These are phyloP conservation scores for Heliconius eleuchia DNA, from an alignment of 1,140 invertebrate genomes.

Conservation along the genomic window DNA sequence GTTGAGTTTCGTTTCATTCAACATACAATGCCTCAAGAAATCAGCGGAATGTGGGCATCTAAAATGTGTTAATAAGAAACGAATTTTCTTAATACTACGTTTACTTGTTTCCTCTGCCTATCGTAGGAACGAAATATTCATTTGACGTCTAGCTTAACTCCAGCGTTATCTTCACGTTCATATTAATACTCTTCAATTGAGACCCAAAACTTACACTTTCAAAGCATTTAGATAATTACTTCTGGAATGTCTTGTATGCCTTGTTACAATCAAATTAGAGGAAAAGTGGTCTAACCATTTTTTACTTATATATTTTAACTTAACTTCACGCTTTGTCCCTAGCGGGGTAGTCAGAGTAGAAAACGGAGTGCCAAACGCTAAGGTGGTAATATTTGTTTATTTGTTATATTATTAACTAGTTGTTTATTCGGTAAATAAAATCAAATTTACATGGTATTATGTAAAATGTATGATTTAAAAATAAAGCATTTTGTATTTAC, in stretches of 20 bases:
- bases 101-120: too few species aligned
- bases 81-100: too few species aligned
- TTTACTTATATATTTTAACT: too few species aligned
- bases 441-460: too few species aligned
- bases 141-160: slow-evolving; percentile 2
- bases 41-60: background rate
- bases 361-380: too few species aligned
- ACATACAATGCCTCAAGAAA: background rate
- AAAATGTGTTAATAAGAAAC: background rate
- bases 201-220: background rate
- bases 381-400: background rate
- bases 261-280: background rate
- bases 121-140: background rate
- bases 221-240: background rate
- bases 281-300: background rate
- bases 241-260: background rate
- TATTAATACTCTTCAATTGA: slow-evolving; percentile 3
- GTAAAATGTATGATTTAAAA: too few species aligned
- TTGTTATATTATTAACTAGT: background rate
- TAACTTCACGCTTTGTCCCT: too few species aligned
- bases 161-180: background rate
- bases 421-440: too few species aligned
- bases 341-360: too few species aligned
- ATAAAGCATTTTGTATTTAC: too few species aligned
- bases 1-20: too few species aligned